A percentile compares a stretch with the other conserved stretches of the same genome.
Evolutionary conservation across 2,797 vertebrate genomes (phyloP).

Genomic region (Gastrophryne carolinensis): DNA sequence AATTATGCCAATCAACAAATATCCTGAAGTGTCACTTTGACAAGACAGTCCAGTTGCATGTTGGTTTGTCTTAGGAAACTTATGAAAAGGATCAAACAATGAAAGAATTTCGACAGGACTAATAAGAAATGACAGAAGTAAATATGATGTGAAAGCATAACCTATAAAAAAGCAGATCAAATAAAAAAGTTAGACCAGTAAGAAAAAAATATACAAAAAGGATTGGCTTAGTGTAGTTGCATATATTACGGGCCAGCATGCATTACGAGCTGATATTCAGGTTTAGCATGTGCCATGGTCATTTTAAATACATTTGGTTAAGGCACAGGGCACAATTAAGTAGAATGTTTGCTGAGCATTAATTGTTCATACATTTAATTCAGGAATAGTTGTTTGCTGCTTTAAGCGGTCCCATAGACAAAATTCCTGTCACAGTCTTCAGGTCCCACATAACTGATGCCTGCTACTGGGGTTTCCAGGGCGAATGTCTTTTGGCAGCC

Average conservation of each 20-base stretch:
- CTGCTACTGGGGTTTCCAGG: too few relatives aligned
- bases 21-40: neutral
- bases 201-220: neutral
- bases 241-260: neutral
- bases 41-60: neutral
- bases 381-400: too few relatives aligned
- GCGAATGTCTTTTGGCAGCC: too few relatives aligned
- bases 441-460: too few relatives aligned
- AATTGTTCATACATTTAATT: too few relatives aligned
- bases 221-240: constrained; percentile 4
- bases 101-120: neutral
- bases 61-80: neutral
- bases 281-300: neutral
- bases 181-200: neutral
- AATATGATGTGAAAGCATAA: neutral
- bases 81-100: neutral
- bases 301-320: too few relatives aligned
- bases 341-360: too few relatives aligned
- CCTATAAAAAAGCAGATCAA: neutral
- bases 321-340: too few relatives aligned
- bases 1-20: neutral
- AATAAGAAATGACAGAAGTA: neutral
- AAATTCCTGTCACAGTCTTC: too few relatives aligned
- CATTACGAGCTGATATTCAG: constrained; percentile 11
- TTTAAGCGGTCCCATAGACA: too few relatives aligned